Evolutionary conservation across 2,113 vertebrate genomes (phyloP).

Genomic region (Nycticryphes semicollaris): DNA sequence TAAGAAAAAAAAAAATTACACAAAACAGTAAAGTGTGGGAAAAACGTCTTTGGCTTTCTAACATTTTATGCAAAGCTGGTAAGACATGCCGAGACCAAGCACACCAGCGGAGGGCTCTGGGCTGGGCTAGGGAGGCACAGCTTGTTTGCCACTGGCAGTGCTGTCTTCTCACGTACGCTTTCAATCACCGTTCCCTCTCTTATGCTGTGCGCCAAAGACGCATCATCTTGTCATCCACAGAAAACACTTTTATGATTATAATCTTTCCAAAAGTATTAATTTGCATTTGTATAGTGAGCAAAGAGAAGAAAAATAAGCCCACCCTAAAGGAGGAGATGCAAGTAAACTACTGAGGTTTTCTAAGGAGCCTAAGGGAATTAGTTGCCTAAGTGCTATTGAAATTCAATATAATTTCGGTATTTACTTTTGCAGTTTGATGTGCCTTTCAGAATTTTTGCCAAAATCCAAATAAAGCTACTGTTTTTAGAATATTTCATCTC

Average conservation of each 20-base stretch:
- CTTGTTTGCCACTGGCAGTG: neutral
- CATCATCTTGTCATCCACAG: neutral
- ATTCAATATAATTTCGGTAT: neutral
- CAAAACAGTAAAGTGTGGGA: neutral
- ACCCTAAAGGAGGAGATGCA: neutral
- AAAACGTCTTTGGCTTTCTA: neutral
- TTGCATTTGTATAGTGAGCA: neutral
- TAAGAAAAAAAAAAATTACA: neutral
- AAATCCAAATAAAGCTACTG: neutral
- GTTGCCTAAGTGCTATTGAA: neutral
- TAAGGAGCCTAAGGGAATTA: neutral
- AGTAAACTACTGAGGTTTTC: neutral
- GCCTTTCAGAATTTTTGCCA: neutral
- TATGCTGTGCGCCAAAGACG: rapidly evolving
- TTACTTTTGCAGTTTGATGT: neutral
- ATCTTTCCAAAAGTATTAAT: neutral
- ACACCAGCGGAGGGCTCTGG: neutral
- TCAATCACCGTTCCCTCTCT: neutral
- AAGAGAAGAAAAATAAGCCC: neutral
- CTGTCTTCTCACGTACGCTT: neutral
- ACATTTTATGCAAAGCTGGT: neutral
- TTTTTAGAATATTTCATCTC: neutral
- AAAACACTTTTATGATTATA: rapidly evolving
- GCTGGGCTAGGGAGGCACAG: neutral
- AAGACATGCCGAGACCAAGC: neutral